Percentiles rank a stretch among this genome's conserved stretches.
Conservation (phyloP, 2,888 invertebrate genomes). For the Stomorhina lunata region DNA sequence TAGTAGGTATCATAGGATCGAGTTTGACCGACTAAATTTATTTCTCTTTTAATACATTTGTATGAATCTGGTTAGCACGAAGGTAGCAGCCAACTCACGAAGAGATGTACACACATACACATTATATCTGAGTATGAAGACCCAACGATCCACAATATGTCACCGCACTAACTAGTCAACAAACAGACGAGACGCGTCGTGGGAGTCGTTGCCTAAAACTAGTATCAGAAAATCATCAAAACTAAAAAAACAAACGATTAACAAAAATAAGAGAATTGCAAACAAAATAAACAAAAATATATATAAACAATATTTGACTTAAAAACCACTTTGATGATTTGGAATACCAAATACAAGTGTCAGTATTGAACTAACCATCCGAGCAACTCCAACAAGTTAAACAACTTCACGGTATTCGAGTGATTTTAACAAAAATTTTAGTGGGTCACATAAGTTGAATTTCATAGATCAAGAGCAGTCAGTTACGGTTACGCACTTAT, state of each 20-base stretch:
- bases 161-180: too few species aligned
- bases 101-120: too few species aligned
- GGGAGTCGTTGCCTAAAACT: slow-evolving; percentile 23
- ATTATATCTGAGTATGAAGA: slow-evolving; percentile 8
- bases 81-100: too few species aligned
- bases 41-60: too few species aligned
- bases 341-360: neutral
- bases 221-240: neutral
- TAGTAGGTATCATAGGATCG: too few species aligned
- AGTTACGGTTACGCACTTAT: neutral
- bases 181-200: neutral
- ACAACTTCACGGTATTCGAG: neutral
- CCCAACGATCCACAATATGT: slow-evolving; percentile 6
- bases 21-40: too few species aligned
- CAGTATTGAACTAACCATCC: slow-evolving; percentile 8
- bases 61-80: neutral
- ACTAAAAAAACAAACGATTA: slow-evolving; percentile 5
- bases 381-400: neutral
- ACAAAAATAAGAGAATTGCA: slow-evolving; percentile 3
- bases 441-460: neutral
- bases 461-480: neutral
- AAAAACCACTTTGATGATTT: neutral
- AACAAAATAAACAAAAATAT: neutral
- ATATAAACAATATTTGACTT: too few species aligned
- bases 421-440: neutral